Evolutionary conservation across 2,797 vertebrate genomes (phyloP).

Genomic region (Pithecia hirsuta): DNA sequence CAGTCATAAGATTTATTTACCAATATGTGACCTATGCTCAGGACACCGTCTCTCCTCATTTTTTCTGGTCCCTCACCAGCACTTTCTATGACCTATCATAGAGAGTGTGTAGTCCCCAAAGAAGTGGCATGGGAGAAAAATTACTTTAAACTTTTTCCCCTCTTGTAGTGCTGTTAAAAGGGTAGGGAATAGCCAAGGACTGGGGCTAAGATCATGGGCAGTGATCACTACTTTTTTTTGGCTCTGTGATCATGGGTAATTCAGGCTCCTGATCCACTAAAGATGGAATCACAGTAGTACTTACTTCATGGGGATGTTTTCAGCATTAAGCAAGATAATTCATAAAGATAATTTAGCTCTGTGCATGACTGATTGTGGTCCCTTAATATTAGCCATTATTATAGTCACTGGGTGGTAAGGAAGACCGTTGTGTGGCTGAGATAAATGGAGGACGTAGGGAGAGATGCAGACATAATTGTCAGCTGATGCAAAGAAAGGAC

Average conservation of each 20-base stretch:
- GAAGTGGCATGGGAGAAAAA: neutral
- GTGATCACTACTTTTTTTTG: neutral
- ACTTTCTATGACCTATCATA: neutral
- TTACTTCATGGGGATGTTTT: neutral
- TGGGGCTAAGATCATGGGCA: neutral
- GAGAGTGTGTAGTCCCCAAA: neutral
- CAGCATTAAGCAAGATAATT: neutral
- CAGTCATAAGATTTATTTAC: neutral
- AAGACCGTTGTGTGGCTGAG: neutral
- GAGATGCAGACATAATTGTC: neutral
- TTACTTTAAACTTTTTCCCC: neutral
- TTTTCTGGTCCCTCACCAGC: neutral
- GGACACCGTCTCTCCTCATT: neutral
- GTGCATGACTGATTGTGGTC: neutral
- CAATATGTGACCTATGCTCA: neutral
- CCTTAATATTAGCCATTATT: neutral
- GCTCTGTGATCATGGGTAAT: neutral
- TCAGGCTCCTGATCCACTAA: neutral
- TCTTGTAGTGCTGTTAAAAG: neutral
- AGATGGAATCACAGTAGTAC: neutral
- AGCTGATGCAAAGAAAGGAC: neutral
- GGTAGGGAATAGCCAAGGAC: neutral
- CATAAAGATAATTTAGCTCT: neutral
- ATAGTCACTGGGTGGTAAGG: neutral
- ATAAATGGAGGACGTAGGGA: neutral